Percentiles rank a stretch among this genome's conserved stretches.
These are phyloP conservation scores for Sceloporus undulatus DNA, from an alignment of 2,113 vertebrate genomes.

Conservation along the genomic window DNA sequence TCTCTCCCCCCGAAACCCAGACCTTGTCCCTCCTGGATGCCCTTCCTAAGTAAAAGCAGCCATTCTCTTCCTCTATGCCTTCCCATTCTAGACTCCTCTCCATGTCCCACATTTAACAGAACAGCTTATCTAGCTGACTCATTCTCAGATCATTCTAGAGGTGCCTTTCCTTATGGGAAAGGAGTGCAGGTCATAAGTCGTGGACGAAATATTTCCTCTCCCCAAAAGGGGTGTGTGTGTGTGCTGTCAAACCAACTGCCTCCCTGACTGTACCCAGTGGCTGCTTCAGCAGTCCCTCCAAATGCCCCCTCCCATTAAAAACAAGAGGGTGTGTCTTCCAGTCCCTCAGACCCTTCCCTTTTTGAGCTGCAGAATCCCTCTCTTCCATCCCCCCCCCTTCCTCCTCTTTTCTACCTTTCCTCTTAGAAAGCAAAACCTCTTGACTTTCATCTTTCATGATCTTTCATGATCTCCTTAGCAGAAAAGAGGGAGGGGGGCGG, in stretches of 20 bases:
- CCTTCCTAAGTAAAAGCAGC: neutral
- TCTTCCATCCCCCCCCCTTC: neutral
- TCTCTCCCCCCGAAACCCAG: neutral
- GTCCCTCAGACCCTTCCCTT: neutral
- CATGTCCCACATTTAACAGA: neutral
- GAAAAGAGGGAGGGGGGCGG: neutral
- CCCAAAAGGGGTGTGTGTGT: no score
- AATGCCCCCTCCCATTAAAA: neutral
- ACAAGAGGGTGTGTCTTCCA: neutral
- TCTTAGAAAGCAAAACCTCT: neutral
- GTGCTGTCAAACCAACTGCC: neutral
- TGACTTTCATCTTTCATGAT: neutral
- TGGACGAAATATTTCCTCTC: no score
- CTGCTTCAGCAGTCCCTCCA: neutral
- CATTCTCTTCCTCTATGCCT: neutral
- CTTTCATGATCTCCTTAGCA: neutral
- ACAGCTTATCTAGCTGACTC: neutral
- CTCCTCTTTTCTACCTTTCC: slow-evolving; percentile 7
- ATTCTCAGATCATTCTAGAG: neutral
- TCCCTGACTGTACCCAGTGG: neutral
- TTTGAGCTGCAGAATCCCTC: neutral
- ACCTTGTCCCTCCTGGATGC: neutral
- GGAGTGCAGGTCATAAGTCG: no score
- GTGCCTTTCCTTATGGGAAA: neutral
- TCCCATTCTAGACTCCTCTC: neutral